Base-by-base conservation (phyloP, 2,797 vertebrate genomes). In the Gallinago nigripennis region DNA sequence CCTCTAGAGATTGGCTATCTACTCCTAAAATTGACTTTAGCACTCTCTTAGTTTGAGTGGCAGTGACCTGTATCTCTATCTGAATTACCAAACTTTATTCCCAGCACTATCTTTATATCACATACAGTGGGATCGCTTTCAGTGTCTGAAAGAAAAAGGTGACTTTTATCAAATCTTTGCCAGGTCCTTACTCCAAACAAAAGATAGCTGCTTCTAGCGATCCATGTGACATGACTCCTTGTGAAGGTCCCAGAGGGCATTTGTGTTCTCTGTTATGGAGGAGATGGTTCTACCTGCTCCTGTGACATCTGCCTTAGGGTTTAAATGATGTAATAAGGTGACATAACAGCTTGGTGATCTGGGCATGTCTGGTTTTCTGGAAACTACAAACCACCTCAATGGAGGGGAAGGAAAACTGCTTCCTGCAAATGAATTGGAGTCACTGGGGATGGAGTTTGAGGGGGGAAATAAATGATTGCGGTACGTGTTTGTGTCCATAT, bases 401-500 rank as follows among this genome's bases (percentile, higher is more conserved):
- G 79, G 30, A 88, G 53, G 66, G 31, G 64, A 93, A 88, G 77
- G 83, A 79, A 94, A 86, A 84, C 77, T 85, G 41, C 54, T 94
- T 91, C 78, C 69, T 66, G 31, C 37, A 73, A 88, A 84, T 89
- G 86, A 95, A 65, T 92, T 82, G 81, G 39, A 94, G 76, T 94
- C 92, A 90, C 66, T 75, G n/a, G 82, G 91, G 93, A 94, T 91
- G 86, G 77, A 93, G 75, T 94, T 78, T 81, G 90, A 87, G 90
- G 94, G 94, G 73, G 60, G 83, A 82, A 94, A 96, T 90, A 96
- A 97, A 96, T 96, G 70, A 97, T 94, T 96, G 86, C 76, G 31
- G 95, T 94, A 94, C 61, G 63, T 97, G 96, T 98, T 97, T 97
- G 97, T 97, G 97, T 97, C 97, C 94, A 90, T 97, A 97, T 95